Conservation (phyloP, 2,888 invertebrate species). For the Oscheius sp. region DNA sequence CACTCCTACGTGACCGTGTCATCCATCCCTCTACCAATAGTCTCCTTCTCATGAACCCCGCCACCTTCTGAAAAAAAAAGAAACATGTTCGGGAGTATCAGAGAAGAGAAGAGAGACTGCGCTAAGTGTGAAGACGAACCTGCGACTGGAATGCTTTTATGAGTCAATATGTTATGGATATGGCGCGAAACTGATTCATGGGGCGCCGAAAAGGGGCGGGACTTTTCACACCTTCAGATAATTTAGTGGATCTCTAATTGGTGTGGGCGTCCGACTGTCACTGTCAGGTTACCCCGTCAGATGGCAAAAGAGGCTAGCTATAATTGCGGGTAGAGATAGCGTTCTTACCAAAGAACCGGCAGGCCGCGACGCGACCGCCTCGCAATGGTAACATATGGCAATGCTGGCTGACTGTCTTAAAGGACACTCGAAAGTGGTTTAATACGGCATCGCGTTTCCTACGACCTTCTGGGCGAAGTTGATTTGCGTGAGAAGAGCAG, state of each 20-base stretch:
- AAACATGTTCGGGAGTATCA: background rate
- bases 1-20: constrained; percentile 2
- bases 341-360: constrained; percentile 21
- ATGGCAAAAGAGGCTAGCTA: constrained; percentile 20
- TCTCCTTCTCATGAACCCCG: constrained; percentile 17
- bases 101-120: background rate
- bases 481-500: no score
- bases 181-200: constrained; percentile 20
- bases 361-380: constrained; percentile 19
- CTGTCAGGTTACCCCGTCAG: constrained; percentile 11
- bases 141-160: background rate
- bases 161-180: constrained; percentile 15
- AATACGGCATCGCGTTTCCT: constrained; percentile 23
- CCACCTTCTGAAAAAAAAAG: constrained; percentile 15
- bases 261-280: constrained; percentile 7
- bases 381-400: constrained; percentile 27
- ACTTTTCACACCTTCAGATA: constrained; percentile 6
- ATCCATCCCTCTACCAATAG: constrained; percentile 19
- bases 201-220: constrained; percentile 16
- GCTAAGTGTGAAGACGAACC: background rate
- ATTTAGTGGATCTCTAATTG: constrained; percentile 4
- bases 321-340: constrained; percentile 27
- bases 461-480: constrained; percentile 11
- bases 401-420: background rate
- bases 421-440: constrained; percentile 17